These are phyloP conservation scores for Zele albiditarsus DNA, from an alignment of 2,888 invertebrate genomes.

Conservation along the genomic window DNA sequence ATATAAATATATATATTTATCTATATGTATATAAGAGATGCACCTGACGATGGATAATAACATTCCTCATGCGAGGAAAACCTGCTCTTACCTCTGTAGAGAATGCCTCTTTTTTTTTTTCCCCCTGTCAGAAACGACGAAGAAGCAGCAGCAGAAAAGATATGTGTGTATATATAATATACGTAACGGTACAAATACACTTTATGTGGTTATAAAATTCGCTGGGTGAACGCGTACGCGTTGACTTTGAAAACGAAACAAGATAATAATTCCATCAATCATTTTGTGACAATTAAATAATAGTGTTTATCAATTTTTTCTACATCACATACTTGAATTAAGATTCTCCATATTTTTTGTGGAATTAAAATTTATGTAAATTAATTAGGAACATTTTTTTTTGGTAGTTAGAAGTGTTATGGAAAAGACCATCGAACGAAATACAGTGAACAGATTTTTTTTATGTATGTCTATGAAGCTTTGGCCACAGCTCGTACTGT, in stretches of 20 bases:
- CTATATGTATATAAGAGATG: neutral
- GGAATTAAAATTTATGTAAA: too few species aligned
- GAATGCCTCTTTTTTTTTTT: conserved; percentile 11
- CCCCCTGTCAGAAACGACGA: conserved; percentile 9
- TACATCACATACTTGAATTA: too few species aligned
- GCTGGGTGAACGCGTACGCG: neutral
- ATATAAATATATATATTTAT: neutral
- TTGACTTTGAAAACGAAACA: conserved; percentile 5
- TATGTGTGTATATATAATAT: conserved; percentile 12
- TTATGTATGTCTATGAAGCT: too few species aligned
- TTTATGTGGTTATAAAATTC: conserved; percentile 12
- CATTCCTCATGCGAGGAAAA: conserved; percentile 22
- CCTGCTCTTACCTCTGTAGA: conserved; percentile 31
- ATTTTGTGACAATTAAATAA: neutral
- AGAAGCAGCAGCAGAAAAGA: neutral
- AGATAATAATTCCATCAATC: neutral
- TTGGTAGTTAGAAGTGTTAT: too few species aligned
- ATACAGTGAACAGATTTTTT: too few species aligned
- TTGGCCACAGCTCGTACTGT: too few species aligned
- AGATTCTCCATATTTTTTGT: too few species aligned
- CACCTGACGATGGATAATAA: conserved; percentile 27
- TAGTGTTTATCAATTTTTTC: neutral
- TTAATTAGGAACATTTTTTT: too few species aligned
- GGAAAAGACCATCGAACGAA: too few species aligned
- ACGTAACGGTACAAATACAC: conserved; percentile 34